These are phyloP conservation scores for Sclerodermus sp. DNA, from an alignment of 2,888 invertebrate genomes.

Conservation along the genomic window DNA sequence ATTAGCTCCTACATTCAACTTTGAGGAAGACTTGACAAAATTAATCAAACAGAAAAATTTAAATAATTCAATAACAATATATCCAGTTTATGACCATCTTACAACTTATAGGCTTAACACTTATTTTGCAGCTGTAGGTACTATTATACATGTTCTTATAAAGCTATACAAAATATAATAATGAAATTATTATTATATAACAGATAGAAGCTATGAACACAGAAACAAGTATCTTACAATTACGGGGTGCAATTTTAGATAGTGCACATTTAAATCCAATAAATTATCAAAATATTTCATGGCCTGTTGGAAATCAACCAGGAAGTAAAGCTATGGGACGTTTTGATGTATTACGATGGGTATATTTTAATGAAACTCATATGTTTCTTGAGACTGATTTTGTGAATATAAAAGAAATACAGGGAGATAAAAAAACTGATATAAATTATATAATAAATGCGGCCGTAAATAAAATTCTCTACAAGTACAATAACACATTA, in stretches of 20 bases:
- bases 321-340: slow-evolving; percentile 71
- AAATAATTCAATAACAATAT: slow-evolving; percentile 65
- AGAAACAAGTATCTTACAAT: slow-evolving; percentile 53
- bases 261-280: slow-evolving; percentile 58
- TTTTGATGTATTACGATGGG: slow-evolving; percentile 85
- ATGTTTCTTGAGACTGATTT: slow-evolving; percentile 81
- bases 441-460: slow-evolving; percentile 64
- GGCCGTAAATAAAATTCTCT: slow-evolving; percentile 59
- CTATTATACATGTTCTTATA: not conserved
- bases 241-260: slow-evolving; percentile 58
- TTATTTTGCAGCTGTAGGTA: slow-evolving; percentile 68
- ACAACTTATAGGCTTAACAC: slow-evolving; percentile 73
- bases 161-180: not conserved
- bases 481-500: slow-evolving; percentile 60
- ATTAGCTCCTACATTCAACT: slow-evolving; percentile 46
- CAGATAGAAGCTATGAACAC: slow-evolving; percentile 55
- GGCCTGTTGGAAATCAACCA: slow-evolving; percentile 76
- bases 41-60: slow-evolving; percentile 58
- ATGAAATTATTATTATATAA: slow-evolving; percentile 12
- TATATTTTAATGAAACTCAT: slow-evolving; percentile 82
- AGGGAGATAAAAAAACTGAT: slow-evolving; percentile 70
- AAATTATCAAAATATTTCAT: slow-evolving; percentile 55
- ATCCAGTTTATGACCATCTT: slow-evolving; percentile 66
- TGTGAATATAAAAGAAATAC: slow-evolving; percentile 68
- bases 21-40: slow-evolving; percentile 54